These are phyloP conservation scores for Drosophila bipectinata DNA, from an alignment of 1,140 invertebrate genomes.

Conservation along the genomic window DNA sequence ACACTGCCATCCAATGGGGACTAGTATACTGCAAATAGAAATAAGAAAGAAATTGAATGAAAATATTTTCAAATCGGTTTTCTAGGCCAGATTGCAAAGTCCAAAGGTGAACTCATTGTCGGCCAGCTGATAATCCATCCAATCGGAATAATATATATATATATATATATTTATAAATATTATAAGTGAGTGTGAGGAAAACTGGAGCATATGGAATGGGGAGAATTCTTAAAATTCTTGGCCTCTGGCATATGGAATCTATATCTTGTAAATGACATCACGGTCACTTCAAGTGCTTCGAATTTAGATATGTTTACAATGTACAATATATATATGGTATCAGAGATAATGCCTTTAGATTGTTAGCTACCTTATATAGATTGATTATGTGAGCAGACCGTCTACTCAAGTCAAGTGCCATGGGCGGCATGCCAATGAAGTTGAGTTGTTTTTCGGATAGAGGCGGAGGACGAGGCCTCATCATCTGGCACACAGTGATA, in stretches of 20 bases:
- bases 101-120: slow-evolving; percentile 67
- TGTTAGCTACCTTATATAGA: slow-evolving; percentile 33
- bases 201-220: slow-evolving; percentile 45
- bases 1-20: slow-evolving; percentile 42
- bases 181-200: slow-evolving; percentile 26
- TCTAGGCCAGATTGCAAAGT: slow-evolving; percentile 60
- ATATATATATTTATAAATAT: slow-evolving; percentile 5
- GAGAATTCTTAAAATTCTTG: slow-evolving; percentile 43
- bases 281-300: slow-evolving; percentile 37
- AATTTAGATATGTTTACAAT: slow-evolving; percentile 24
- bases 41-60: slow-evolving; percentile 34
- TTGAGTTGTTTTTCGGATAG: slow-evolving; percentile 6
- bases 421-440: slow-evolving; percentile 59
- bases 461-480: slow-evolving; percentile 11
- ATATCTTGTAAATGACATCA: slow-evolving; percentile 38
- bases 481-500: slow-evolving; percentile 60
- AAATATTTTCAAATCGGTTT: slow-evolving; percentile 27
- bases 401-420: slow-evolving; percentile 36
- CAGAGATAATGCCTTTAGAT: slow-evolving; percentile 26
- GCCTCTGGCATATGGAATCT: slow-evolving; percentile 43
- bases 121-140: slow-evolving; percentile 53
- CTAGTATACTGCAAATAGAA: slow-evolving; percentile 48
- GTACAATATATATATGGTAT: slow-evolving; percentile 32
- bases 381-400: slow-evolving; percentile 16
- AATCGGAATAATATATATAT: slow-evolving; percentile 23